Evolutionary conservation across 2,797 vertebrate species (phyloP).

Genomic region (Masticophis lateralis): DNA sequence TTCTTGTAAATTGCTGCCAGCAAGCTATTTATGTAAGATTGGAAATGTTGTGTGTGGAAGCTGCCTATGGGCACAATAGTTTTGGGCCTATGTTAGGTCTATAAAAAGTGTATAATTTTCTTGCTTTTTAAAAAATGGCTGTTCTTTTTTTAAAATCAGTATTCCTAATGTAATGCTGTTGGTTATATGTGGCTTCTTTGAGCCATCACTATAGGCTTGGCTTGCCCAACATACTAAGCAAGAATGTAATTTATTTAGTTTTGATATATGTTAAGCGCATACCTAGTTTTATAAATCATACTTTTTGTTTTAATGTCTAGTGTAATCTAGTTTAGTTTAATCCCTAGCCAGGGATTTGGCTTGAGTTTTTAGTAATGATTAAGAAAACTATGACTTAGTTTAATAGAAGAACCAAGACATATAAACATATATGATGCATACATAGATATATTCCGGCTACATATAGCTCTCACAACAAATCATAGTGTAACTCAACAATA

Average conservation of each 20-base stretch:
- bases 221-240: neutral
- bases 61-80: constrained; percentile 46
- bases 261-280: neutral
- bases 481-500: neutral
- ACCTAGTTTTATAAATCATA: neutral
- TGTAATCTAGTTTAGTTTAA: neutral
- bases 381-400: neutral
- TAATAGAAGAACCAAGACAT: neutral
- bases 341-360: neutral
- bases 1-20: constrained; percentile 47
- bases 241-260: neutral
- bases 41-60: constrained; percentile 41
- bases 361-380: neutral
- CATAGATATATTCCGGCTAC: neutral
- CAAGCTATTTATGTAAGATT: constrained; percentile 46
- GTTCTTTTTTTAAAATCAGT: neutral
- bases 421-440: neutral
- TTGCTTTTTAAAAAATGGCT: neutral
- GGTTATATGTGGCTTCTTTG: neutral
- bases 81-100: neutral
- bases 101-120: neutral
- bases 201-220: neutral
- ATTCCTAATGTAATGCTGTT: neutral
- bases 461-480: neutral
- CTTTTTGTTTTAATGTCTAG: neutral